Evolutionary conservation across 1,140 invertebrate species (phyloP), one percentile per base, ranked within the genome.

Genomic region (Drosophila biarmipes): DNA sequence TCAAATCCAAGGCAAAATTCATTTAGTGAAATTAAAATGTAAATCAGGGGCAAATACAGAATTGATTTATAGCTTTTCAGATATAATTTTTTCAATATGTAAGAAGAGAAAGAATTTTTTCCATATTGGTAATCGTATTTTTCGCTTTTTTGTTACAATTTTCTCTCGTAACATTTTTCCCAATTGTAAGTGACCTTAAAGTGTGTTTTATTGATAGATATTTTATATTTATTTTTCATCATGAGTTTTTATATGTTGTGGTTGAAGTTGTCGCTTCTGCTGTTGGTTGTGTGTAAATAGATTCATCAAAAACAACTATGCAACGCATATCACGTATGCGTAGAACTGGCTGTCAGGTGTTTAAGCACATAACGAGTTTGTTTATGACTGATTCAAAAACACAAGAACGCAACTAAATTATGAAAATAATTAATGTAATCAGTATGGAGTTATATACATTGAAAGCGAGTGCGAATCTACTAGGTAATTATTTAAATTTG

Each of bases 101-200:
- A 49, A 63, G 19, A 57, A 21, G 57, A 67, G 45, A 66, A 66
- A 69, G 40, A 71, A 72, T 61, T 48, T 73, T 67, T 73, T 63
- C 45, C 51, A 74, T 51, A 62, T 46, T 55, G 58, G 19, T 54
- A 54, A 45, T 54, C 12, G 15, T 24, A 74, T 75, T 21, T 75
- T 14, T 74, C 43, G 52, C 57, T 78, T 43, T 45, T 74, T 49
- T 73, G 71, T 42, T 59, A 68, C 63, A 73, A 75, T 76, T 79
- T 69, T 51, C 40, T 29, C 57, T 80, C 73, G 63, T 73, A 91
- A 91, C 90, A 91, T 91, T 91, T 91, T 91, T 91, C 90, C 90
- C 90, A 91, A 91, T 90, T 91, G 76, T 89, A 74, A 85, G 86
- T 90, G 90, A 91, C 87, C 90, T 91, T 91, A 91, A 91, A 91